Base-by-base conservation (phyloP, 2,888 invertebrate genomes). In the Lithosia quadra region DNA sequence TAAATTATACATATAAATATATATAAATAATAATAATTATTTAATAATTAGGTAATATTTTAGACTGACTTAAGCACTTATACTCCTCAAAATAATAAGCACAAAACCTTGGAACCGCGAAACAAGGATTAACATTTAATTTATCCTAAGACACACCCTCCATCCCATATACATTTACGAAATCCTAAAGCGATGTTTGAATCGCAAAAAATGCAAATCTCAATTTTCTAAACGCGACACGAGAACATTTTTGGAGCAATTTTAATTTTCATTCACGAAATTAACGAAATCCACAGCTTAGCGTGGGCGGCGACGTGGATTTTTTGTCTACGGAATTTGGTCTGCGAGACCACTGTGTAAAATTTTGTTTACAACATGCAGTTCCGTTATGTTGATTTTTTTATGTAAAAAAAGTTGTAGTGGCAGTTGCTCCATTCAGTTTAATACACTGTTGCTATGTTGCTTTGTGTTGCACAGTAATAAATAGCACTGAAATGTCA, bases 261-360 rank as follows among this genome's bases (percentile, higher is more conserved):
- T 80, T 79, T 73, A 71, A 81, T 79, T 80, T 79, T 73, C 75
- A 72, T 72, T 69, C 65, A 73, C 72, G 22, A 77, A 79, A 80
- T 81, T 80, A 80, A 81, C 81, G 62, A 77, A 79, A 77, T 65
- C 71, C 79, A 28, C 28, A 60, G 73, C 65, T 81, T 74, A 75
- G 72, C 61, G 63, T 13, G 66, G 39, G 63, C 63, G 69, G 43
- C 63, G 43, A 28, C 24, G 49, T 28, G 24, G n/a, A 58, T 68
- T 69, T 80, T 71, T 74, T 68, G 60, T 72, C 60, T 43, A 64
- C 57, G 2, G 22, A 67, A 65, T 64, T 70, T 74, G 18, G 69
- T 60, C 15, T 57, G 24, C 57, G 59, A 66, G 65, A 61, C 39
- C 34, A 57, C 68, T 68, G 71, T 70, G 62, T 67, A 34, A 56